Base-by-base conservation (phyloP, 2,797 vertebrate genomes). In the Lacerta viridis region DNA sequence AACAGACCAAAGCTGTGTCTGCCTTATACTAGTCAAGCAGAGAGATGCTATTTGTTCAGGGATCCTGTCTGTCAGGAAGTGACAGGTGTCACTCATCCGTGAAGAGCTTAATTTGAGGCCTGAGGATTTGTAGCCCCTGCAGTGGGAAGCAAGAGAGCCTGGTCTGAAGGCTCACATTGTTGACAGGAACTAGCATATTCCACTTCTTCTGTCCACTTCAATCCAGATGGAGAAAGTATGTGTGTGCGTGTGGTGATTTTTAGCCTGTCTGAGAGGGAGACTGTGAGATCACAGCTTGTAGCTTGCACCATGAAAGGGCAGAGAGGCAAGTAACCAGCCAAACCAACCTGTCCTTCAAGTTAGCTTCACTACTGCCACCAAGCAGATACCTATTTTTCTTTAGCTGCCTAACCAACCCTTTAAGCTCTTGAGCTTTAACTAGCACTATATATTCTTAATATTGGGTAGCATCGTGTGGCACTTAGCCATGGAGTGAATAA, bases 11-110 rank as follows among this genome's bases (percentile, higher is more conserved):
- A 9, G 1, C 3, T 75, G 2, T 87, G 13, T 1, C 25, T 68
- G 85, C 87, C 68, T 23, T 7, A 0, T 41, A 1, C 5, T 74
- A n/a, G 88, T 41, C 64, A 15, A 72, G 23, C 25, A 2, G 9
- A 80, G 36, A 36, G 84, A 23, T 77, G 92, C 33, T 90, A 0
- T 88, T 88, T 90, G 18, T 87, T 90, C 7, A 23, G 6, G 82
- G 50, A 29, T 72, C 25, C 20, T 86, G 7, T 23, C 46, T 17
- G 20, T 61, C 46, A 41, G 17, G 43, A 86, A 89, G n/a, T 90
- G 83, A 55, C 77, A 91, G 85, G 27, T 87, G 10, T 13, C 27
- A 80, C 2, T 84, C 27, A 69, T 89, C 61, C 80, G 36, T 41
- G 83, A 27, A 87, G n/a, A 87, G 20, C 75, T 59, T 84, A 84